phyloP scores from a whole-genome alignment of 2,888 invertebrate species.

The Philaethria dido region DNA sequence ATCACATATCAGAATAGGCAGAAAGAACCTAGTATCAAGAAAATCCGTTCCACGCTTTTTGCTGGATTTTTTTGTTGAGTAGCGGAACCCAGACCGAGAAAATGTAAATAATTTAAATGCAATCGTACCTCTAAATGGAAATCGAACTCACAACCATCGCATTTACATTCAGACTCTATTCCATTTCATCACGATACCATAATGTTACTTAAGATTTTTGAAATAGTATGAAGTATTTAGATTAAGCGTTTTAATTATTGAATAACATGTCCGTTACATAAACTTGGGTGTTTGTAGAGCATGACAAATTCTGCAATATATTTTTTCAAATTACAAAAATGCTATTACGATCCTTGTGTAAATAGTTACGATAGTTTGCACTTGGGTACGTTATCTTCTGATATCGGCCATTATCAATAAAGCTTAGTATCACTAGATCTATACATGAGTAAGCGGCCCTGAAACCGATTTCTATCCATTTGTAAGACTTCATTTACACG shows the following conservation, averaged over 20 bases:
- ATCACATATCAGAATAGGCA: too few species aligned
- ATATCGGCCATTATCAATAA: constrained; percentile 32
- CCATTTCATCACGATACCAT: too few species aligned
- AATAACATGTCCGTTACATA: background rate
- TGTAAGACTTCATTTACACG: constrained; percentile 25
- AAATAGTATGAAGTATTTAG: background rate
- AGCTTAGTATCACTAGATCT: constrained; percentile 21
- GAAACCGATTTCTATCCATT: constrained; percentile 10
- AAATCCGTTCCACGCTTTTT: too few species aligned
- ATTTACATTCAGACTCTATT: too few species aligned
- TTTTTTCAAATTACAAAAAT: constrained; percentile 5
- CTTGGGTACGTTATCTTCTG: constrained; percentile 13
- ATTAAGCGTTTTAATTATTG: background rate
- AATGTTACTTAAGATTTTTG: background rate
- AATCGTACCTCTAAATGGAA: too few species aligned
- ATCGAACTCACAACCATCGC: too few species aligned
- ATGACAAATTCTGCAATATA: background rate
- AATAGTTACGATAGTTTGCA: background rate
- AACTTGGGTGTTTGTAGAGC: background rate
- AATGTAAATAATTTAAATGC: too few species aligned
- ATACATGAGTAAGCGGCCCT: constrained; percentile 10
- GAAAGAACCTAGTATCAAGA: too few species aligned
- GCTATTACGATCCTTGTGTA: constrained; percentile 2
- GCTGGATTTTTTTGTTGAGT: too few species aligned
- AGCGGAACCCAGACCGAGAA: too few species aligned